These are phyloP conservation scores for Pseudanteris insignis DNA, from an alignment of 2,888 invertebrate genomes.

Conservation along the genomic window DNA sequence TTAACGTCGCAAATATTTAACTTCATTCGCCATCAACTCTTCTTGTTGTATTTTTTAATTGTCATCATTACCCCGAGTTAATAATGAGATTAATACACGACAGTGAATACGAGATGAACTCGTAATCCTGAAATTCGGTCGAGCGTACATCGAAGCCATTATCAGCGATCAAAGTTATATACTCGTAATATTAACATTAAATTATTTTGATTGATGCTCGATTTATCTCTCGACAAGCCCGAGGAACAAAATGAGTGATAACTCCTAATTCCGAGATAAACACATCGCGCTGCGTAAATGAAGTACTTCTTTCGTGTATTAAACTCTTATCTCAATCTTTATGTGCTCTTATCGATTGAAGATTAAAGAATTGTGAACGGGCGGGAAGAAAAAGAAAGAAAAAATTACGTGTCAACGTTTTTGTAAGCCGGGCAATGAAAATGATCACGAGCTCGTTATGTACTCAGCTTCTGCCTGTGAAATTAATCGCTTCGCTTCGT, in stretches of 20 bases:
- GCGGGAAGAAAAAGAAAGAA: slow-evolving; percentile 2
- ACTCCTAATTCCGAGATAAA: slow-evolving; percentile 15
- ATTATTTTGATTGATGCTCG: slow-evolving; percentile 23
- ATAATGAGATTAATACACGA: too few relatives aligned
- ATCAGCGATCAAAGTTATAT: slow-evolving; percentile 10
- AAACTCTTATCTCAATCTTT: slow-evolving; percentile 23
- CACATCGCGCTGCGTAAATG: slow-evolving; percentile 13
- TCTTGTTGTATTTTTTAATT: too few relatives aligned
- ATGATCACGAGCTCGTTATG: slow-evolving; percentile 20
- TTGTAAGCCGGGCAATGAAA: slow-evolving; percentile 15
- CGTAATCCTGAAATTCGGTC: too few relatives aligned
- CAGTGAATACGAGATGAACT: too few relatives aligned
- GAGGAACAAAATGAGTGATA: slow-evolving; percentile 23
- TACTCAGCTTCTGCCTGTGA: slow-evolving; percentile 27
- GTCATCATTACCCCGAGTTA: too few relatives aligned
- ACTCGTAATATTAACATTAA: slow-evolving; percentile 19
- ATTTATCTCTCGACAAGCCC: slow-evolving; percentile 15
- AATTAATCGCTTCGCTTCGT: slow-evolving; percentile 11
- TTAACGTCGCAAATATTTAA: too few relatives aligned
- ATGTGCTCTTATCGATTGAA: slow-evolving; percentile 30
- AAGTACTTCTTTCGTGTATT: slow-evolving; percentile 18
- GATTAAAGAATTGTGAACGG: slow-evolving; percentile 26
- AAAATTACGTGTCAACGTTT: slow-evolving; percentile 10
- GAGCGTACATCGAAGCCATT: too few relatives aligned
- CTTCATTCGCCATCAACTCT: too few relatives aligned